These are phyloP conservation scores for Boloria selene DNA, from an alignment of 2,888 invertebrate species.

Conservation along the genomic window DNA sequence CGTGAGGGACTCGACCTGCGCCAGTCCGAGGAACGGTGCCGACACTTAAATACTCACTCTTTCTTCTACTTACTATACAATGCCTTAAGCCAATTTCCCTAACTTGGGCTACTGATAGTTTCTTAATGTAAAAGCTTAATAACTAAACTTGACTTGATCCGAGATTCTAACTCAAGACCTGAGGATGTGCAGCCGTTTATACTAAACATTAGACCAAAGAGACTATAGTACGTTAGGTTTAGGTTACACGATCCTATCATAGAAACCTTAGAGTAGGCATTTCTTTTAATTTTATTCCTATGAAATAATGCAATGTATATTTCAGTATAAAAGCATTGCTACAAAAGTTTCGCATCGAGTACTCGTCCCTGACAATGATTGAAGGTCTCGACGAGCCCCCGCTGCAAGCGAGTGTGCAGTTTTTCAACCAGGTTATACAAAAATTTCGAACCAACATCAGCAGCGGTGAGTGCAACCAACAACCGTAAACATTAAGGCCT, in stretches of 20 bases:
- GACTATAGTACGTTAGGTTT: too few species aligned
- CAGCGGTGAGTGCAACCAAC: conserved; percentile 17
- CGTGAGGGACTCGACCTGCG: conserved; percentile 26
- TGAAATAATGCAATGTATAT: conserved; percentile 30
- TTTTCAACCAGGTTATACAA: conserved; percentile 36
- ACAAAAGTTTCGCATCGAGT: conserved; percentile 93
- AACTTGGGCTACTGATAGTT: too few species aligned
- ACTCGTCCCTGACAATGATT: conserved; percentile 90
- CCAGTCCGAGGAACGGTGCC: conserved; percentile 32
- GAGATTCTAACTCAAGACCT: too few species aligned
- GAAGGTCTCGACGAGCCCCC: conserved; percentile 90
- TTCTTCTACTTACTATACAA: background rate
- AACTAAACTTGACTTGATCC: too few species aligned
- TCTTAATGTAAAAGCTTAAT: too few species aligned
- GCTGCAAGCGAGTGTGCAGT: conserved; percentile 27
- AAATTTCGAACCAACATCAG: conserved; percentile 19
- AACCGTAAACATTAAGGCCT: too few species aligned
- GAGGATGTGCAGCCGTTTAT: too few species aligned
- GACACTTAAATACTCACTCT: background rate
- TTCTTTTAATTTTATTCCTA: too few species aligned
- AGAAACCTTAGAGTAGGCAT: too few species aligned
- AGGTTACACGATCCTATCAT: too few species aligned
- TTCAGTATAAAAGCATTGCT: conserved; percentile 91
- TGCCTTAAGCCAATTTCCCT: too few species aligned
- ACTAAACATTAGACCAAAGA: too few species aligned